These are phyloP conservation scores for Anorthoa munda DNA, from an alignment of 2,888 invertebrate species.

Conservation along the genomic window DNA sequence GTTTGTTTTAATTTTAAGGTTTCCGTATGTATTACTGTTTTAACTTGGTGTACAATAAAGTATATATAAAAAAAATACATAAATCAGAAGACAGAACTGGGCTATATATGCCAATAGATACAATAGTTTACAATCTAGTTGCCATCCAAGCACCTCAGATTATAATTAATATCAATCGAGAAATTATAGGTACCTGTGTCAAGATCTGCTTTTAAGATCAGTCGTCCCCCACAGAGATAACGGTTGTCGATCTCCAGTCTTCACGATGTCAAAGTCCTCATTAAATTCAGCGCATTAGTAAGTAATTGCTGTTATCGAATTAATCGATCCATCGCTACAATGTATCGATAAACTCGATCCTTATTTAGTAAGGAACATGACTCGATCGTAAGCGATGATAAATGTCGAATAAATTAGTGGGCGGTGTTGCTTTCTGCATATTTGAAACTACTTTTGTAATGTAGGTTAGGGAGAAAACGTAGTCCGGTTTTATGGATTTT, in stretches of 20 bases:
- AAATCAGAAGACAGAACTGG: background rate
- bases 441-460: background rate
- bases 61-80: too few species aligned
- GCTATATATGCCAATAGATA: background rate
- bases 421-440: background rate
- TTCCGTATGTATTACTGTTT: too few species aligned
- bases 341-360: slow-evolving; percentile 54
- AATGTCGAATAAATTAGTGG: slow-evolving; percentile 35
- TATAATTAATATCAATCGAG: background rate
- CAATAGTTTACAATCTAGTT: background rate
- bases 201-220: slow-evolving; percentile 4
- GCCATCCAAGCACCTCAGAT: background rate
- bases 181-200: background rate
- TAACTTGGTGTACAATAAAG: too few species aligned
- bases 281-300: slow-evolving; percentile 43
- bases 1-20: too few species aligned
- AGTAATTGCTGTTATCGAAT: slow-evolving; percentile 48
- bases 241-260: slow-evolving; percentile 27
- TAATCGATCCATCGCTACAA: slow-evolving; percentile 51
- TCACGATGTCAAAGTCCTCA: slow-evolving; percentile 37
- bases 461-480: background rate
- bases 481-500: background rate
- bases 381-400: slow-evolving; percentile 31
- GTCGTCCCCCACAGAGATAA: slow-evolving; percentile 16
- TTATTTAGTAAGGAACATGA: slow-evolving; percentile 45